Evolutionary conservation across 2,113 vertebrate species (phyloP).

Genomic region (Heptranchias perlo): DNA sequence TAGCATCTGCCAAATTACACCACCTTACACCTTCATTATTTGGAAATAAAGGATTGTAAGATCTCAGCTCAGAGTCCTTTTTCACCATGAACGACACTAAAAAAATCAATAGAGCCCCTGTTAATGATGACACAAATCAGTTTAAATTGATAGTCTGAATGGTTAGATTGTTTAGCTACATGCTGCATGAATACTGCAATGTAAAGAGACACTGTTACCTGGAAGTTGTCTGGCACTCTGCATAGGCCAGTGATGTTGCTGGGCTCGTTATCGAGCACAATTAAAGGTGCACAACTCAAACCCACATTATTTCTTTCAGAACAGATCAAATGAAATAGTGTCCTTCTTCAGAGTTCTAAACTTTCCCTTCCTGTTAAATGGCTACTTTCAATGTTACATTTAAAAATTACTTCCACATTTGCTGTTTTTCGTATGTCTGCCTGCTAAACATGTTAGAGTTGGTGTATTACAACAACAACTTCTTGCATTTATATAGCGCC

Average conservation of each 20-base stretch:
- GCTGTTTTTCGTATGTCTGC: not conserved
- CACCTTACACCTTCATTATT: not conserved
- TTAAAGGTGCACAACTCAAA: not conserved
- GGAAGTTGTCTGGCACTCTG: not conserved
- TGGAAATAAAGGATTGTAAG: not conserved
- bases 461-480: too few relatives aligned
- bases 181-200: not conserved
- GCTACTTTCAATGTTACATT: not conserved
- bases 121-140: not conserved
- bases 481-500: too few relatives aligned
- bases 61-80: not conserved
- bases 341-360: not conserved
- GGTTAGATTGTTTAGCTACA: not conserved
- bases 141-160: not conserved
- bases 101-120: not conserved
- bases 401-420: not conserved
- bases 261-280: not conserved
- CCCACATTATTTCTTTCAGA: not conserved
- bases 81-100: not conserved
- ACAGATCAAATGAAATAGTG: not conserved
- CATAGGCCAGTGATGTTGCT: not conserved
- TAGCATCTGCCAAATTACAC: not conserved
- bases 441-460: not conserved
- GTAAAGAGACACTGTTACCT: not conserved
- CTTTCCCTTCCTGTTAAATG: not conserved